Evolutionary conservation across 2,797 vertebrate genomes (phyloP).

Genomic region (Anas georgica): DNA sequence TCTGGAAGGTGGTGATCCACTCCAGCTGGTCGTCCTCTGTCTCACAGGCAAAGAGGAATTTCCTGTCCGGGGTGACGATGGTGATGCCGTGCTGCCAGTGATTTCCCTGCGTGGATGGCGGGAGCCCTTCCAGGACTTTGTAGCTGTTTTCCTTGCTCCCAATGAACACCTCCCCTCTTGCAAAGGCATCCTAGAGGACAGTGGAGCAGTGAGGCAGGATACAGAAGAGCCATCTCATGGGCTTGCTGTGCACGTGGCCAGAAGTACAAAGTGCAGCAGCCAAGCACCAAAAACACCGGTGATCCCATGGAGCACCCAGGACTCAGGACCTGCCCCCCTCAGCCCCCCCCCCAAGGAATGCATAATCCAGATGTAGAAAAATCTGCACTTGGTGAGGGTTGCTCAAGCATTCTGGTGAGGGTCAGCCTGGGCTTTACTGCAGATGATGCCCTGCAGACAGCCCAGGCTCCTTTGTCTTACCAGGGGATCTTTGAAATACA

Average conservation of each 20-base stretch:
- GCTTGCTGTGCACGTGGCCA: not conserved
- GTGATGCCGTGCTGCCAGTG: slow-evolving; percentile 95
- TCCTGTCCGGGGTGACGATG: slow-evolving; percentile 92
- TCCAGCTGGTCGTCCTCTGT: slow-evolving; percentile 90
- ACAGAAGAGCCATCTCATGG: not conserved
- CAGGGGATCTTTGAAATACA: slow-evolving; percentile 99
- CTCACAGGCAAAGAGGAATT: slow-evolving; percentile 95
- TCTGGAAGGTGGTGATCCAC: slow-evolving; percentile 92
- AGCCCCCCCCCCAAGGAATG: not conserved
- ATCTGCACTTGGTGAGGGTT: not conserved
- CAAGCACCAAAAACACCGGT: not conserved
- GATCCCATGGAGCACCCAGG: not conserved
- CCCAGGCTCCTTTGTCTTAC: slow-evolving; percentile 73
- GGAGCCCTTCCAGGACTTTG: slow-evolving; percentile 90
- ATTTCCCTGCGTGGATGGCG: slow-evolving; percentile 87
- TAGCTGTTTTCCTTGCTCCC: slow-evolving; percentile 96
- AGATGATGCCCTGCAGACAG: not conserved
- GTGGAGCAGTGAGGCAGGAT: not conserved
- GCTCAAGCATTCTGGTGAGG: not conserved
- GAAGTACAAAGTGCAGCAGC: not conserved
- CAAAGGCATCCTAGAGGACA: slow-evolving; percentile 89
- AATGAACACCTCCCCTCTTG: slow-evolving; percentile 95
- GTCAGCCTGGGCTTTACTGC: not conserved
- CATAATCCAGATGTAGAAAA: not conserved
- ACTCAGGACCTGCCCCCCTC: fast-evolving